Base-by-base conservation (phyloP, 2,888 invertebrate species). In the Andrena bicolor region DNA sequence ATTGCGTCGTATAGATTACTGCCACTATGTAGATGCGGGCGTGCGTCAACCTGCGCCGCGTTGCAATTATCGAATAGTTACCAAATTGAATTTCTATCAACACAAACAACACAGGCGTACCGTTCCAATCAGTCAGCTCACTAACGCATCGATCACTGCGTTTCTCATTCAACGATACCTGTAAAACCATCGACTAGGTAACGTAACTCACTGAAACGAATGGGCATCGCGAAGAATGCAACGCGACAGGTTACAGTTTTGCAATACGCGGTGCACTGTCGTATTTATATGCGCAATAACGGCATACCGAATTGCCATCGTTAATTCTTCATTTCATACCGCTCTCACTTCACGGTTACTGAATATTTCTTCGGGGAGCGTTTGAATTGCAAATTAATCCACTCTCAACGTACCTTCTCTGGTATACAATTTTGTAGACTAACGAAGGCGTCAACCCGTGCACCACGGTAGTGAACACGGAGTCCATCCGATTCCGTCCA, bases 11-110 rank as follows among this genome's bases (percentile, higher is more conserved):
- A 0, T 16, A 20, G 10, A 80, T 66, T 80, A 53, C 79, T 79
- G 53, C 49, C 16, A 13, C n/a, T 60, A 64, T 60, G 20, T 8
- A 30, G 26, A 28, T 16, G 10, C 8, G 48, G 8, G 41, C 6
- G 20, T 8, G 23, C 48, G 60, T 63, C 73, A 61, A 61, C 53
- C 26, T 32, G 6, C 8, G 6, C 23, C 10, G 35, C 26, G 49
- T 13, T 13, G 26, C 66, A 79, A 80, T 80, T 79, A 61, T 73
- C 48, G 73, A 32, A 61, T 66, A 53, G 61, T 35, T 66, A 28
- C 41, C 60, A 63, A 79, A 79, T 79, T 65, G 80, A 79, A 66
- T 79, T 73, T 63, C 80, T 61, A 48, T 66, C 66, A 28, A 41
- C 6, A 20, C 13, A 48, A 71, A 65, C 56, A 77, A 69, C 26